Base-by-base conservation (phyloP, 2,888 invertebrate genomes). In the Tenthredo scrophulariae region DNA sequence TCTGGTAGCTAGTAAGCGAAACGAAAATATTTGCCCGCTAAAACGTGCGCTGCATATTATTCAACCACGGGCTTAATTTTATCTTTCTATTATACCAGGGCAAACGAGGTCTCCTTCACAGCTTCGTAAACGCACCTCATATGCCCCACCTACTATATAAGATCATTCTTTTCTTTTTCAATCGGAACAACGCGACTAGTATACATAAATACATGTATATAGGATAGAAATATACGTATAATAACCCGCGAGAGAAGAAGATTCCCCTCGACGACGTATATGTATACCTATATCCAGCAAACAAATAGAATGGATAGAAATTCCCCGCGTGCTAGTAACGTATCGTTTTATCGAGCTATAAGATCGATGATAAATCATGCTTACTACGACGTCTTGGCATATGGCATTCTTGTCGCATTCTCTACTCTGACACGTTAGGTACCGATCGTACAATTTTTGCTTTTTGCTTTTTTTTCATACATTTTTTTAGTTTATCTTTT, bases 311-410 rank as follows among this genome's bases (percentile, higher is more conserved):
- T 54, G 77, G 58, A 26, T 58, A 58, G 40, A 80, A 62, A 80
- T 80, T 80, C 80, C 26, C 22, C 37, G 62, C 80, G 80, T 62
- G 58, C 80, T 80, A 6, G 37, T 40, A 37, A 37, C 80, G 80
- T 80, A 80, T 80, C 80, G 62, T 62, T 80, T 80, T 87, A 87
- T 87, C 86, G 86, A 79, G 62, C 58, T 74, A 79, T 84, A 85
- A 87, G 87, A 88, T 88, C 87, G 84, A 86, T 85, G 84, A 88
- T 88, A 89, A 88, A 88, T 87, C 87, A 89, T 87, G 80, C 46
- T 62, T 80, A 77, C 50, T 75, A 43, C 70, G 84, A 67, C 85
- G 72, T 85, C 86, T 86, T 85, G 84, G 50, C 84, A 77, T 72
- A 29, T 58, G 75, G 65, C 82, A 75, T 85, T 84, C 85, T 89